Conservation (phyloP, 1,140 invertebrate species). For the Pseudomyrmex dendroicus region DNA sequence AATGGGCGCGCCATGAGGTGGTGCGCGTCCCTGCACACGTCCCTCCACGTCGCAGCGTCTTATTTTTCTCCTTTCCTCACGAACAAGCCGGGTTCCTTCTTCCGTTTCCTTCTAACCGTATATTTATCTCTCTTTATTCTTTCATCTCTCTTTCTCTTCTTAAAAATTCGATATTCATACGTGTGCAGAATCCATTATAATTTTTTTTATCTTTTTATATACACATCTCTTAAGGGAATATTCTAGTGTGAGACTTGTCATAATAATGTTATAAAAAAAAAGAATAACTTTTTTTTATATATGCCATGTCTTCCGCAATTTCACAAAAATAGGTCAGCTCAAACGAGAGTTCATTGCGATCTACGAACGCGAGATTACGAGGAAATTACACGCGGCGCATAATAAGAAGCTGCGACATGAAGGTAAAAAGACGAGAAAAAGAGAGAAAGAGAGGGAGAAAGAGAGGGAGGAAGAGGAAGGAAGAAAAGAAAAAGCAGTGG, state of each 20-base stretch:
- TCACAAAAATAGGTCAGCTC: background rate
- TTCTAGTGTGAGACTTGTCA: too few species aligned
- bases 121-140: background rate
- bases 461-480: background rate
- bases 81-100: background rate
- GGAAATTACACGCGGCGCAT: constrained; percentile 11
- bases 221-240: background rate
- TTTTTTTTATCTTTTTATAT: background rate
- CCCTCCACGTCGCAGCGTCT: constrained; percentile 52
- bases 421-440: constrained; percentile 21
- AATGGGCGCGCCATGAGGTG: constrained; percentile 78
- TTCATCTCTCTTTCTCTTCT: too few species aligned
- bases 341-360: background rate
- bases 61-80: background rate
- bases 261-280: background rate
- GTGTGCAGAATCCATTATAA: too few species aligned
- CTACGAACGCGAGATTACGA: background rate
- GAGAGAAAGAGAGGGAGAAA: background rate
- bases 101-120: constrained; percentile 30
- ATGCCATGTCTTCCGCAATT: background rate
- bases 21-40: constrained; percentile 49
- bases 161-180: background rate
- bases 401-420: constrained; percentile 2
- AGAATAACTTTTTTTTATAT: background rate
- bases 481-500: constrained; percentile 23